Percentiles rank a stretch among this genome's conserved stretches.
phyloP scores from a whole-genome alignment of 1,140 invertebrate genomes.

The Cecropterus lyciades region DNA sequence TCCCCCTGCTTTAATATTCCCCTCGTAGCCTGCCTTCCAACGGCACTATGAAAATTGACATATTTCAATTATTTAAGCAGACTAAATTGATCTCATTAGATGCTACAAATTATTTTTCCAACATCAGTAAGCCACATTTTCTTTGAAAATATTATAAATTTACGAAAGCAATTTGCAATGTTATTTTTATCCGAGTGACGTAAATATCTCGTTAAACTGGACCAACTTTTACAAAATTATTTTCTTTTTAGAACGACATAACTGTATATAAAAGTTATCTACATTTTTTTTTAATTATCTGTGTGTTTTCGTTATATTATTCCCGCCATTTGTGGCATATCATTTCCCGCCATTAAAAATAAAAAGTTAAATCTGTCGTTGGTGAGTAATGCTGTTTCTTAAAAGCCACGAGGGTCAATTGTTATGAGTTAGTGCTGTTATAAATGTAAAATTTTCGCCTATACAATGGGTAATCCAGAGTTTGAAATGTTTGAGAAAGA shows the following conservation, averaged over 20 bases:
- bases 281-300: too few relatives aligned
- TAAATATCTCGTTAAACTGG: background rate
- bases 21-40: slow-evolving; percentile 58
- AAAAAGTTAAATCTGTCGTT: too few relatives aligned
- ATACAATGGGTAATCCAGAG: slow-evolving; percentile 42
- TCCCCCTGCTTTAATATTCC: slow-evolving; percentile 80
- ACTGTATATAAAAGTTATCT: too few relatives aligned
- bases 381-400: too few relatives aligned
- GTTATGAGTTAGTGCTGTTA: background rate
- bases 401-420: background rate
- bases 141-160: slow-evolving; percentile 30
- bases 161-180: slow-evolving; percentile 24
- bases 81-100: slow-evolving; percentile 62
- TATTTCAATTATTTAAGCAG: slow-evolving; percentile 72
- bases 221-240: too few relatives aligned
- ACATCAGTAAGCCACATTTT: slow-evolving; percentile 29
- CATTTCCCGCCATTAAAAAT: slow-evolving; percentile 3
- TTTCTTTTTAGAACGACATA: too few relatives aligned
- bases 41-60: slow-evolving; percentile 70
- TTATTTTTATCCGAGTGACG: slow-evolving; percentile 15
- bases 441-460: too few relatives aligned
- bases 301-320: too few relatives aligned
- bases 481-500: slow-evolving; percentile 71
- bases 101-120: slow-evolving; percentile 44
- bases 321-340: too few relatives aligned